Base-by-base conservation (phyloP, 2,888 invertebrate species). In the Adelphocoris suturalis region DNA sequence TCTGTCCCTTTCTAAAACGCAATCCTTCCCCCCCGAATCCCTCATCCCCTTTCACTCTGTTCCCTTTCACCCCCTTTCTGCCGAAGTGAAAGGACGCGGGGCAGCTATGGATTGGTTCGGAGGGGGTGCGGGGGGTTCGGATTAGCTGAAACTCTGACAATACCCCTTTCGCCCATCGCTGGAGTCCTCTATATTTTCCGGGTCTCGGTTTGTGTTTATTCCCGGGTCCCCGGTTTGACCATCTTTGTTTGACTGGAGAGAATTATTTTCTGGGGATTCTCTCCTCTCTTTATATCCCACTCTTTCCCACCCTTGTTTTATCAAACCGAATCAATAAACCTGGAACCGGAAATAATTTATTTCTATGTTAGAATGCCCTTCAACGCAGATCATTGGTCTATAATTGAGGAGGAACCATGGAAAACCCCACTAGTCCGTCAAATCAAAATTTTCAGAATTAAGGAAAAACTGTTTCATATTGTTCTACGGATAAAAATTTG, bases 161-260 rank as follows among this genome's bases (percentile, higher is more conserved):
- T 75, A 27, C 80, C 23, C 19, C 88, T 19, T 57, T 37, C 80
- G 11, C 80, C 28, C 81, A 37, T 28, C 37, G 12, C 81, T 14
- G 48, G 16, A n/a, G n/a, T 46, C 81, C 37, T 84, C 82, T 47
- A 81, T 68, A 89, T 84, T 84, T 82, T 81, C 89, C 89, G 48
- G 37, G 13, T 23, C 68, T 89, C 52, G 80, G 47, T 80, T 87
- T 88, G 88, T 89, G 47, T 89, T 89, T 89, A 82, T 89, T 89
- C 48, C 61, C 81, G 46, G 4, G 27, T 68, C 37, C 23, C 82
- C 12, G 55, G 57, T 81, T 80, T 48, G 81, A 81, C 46, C 46
- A 48, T 82, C 52, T 75, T 82, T 89, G 81, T 57, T 68, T 81
- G 76, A 80, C 57, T 37, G 81, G 86, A 86, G 76, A 75, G 86